A percentile compares a stretch with the other conserved stretches of the same genome.
These are phyloP conservation scores for Thera britannica DNA, from an alignment of 2,888 invertebrate species.

Conservation along the genomic window DNA sequence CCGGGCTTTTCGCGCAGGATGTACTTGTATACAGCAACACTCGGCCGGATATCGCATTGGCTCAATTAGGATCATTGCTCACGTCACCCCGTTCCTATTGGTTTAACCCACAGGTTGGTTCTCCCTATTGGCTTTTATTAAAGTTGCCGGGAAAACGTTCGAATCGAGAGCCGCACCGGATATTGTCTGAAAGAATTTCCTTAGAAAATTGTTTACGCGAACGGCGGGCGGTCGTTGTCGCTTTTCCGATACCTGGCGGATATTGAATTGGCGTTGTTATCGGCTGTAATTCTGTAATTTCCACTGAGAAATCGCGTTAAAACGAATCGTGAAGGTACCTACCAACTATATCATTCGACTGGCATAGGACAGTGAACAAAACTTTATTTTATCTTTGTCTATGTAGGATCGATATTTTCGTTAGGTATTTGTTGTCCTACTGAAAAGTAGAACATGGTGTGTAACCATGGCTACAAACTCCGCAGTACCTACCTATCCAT, in stretches of 20 bases:
- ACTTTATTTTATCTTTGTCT: too few relatives aligned
- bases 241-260: slow-evolving; percentile 62
- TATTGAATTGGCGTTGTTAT: slow-evolving; percentile 68
- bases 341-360: neutral
- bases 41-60: slow-evolving; percentile 75
- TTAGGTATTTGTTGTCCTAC: neutral
- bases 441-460: slow-evolving; percentile 30
- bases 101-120: slow-evolving; percentile 45
- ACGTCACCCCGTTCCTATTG: slow-evolving; percentile 63
- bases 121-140: slow-evolving; percentile 56
- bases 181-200: slow-evolving; percentile 77
- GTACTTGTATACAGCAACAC: slow-evolving; percentile 53
- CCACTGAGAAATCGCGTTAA: slow-evolving; percentile 47
- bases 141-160: slow-evolving; percentile 69
- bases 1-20: slow-evolving; percentile 82
- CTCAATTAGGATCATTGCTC: slow-evolving; percentile 63
- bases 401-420: too few relatives aligned
- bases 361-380: too few relatives aligned
- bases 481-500: slow-evolving; percentile 7
- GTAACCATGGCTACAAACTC: slow-evolving; percentile 42
- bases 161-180: slow-evolving; percentile 69
- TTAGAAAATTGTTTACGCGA: slow-evolving; percentile 80
- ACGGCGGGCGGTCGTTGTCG: slow-evolving; percentile 61
- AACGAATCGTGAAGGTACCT: slow-evolving; percentile 21
- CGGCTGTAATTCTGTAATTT: slow-evolving; percentile 55